Conservation (phyloP, 2,888 invertebrate species). For the Neocrepidodera transversa region DNA sequence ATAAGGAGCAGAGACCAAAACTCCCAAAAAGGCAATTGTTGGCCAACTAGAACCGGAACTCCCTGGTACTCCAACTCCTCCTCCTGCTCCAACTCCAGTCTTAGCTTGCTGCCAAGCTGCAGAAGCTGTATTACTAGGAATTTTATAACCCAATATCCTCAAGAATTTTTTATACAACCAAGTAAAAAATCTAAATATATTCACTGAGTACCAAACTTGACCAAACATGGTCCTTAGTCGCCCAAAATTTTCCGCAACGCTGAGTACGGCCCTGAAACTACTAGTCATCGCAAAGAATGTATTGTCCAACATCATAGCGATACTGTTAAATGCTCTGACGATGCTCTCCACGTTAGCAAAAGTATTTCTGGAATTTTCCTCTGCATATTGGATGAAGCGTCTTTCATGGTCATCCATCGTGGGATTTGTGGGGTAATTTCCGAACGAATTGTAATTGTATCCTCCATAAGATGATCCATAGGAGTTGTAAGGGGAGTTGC, state of each 20-base stretch:
- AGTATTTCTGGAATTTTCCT: constrained; percentile 89
- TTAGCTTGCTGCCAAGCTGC: constrained; percentile 62
- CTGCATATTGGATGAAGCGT: constrained; percentile 86
- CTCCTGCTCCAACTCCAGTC: constrained; percentile 50
- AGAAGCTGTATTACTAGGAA: constrained; percentile 49
- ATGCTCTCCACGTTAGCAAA: constrained; percentile 94
- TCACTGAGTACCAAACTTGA: constrained; percentile 87
- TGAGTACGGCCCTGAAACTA: constrained; percentile 86
- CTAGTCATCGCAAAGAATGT: constrained; percentile 95
- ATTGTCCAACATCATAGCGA: constrained; percentile 96
- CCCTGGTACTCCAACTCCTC: constrained; percentile 44
- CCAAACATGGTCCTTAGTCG: constrained; percentile 82
- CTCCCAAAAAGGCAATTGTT: constrained; percentile 85
- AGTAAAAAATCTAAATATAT: constrained; percentile 78
- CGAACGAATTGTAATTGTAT: constrained; percentile 56
- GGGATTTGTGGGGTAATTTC: constrained; percentile 44
- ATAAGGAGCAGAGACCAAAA: constrained; percentile 91
- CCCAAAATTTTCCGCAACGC: constrained; percentile 95
- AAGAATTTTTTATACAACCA: constrained; percentile 83
- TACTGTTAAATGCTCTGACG: constrained; percentile 83
- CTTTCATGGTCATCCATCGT: constrained; percentile 66
- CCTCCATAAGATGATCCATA: constrained; percentile 47
- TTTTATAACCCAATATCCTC: constrained; percentile 70
- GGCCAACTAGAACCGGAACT: constrained; percentile 77
- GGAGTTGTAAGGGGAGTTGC: constrained; percentile 49